phyloP scores from a whole-genome alignment of 2,113 vertebrate genomes.

The Alethe castanea region DNA sequence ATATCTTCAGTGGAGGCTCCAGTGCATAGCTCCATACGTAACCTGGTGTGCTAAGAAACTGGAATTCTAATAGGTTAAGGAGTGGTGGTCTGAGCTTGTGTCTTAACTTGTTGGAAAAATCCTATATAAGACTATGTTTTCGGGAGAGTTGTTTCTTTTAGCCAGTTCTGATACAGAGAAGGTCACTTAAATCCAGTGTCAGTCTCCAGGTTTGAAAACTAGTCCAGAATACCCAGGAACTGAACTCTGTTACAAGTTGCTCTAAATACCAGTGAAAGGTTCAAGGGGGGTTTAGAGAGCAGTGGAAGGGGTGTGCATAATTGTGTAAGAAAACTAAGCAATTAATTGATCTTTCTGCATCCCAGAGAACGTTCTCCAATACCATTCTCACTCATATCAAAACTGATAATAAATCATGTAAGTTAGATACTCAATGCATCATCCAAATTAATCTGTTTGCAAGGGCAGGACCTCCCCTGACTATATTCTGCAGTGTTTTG shows the following conservation, averaged over 20 bases:
- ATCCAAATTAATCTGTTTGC: not conserved
- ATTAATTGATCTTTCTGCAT: not conserved
- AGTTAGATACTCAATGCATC: not conserved
- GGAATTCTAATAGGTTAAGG: too few species aligned
- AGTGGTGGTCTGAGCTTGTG: too few species aligned
- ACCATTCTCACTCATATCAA: not conserved
- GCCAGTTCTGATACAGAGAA: not conserved
- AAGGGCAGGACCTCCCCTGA: not conserved
- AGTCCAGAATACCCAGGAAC: not conserved
- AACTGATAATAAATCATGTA: not conserved
- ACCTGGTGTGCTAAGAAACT: too few species aligned
- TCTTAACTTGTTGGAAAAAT: too few species aligned
- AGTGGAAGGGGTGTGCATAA: not conserved
- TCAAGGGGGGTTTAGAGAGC: not conserved
- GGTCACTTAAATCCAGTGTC: constrained; percentile 22
- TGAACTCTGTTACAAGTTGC: not conserved
- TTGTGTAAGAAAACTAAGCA: not conserved
- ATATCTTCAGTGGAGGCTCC: too few species aligned
- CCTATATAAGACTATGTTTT: too few species aligned
- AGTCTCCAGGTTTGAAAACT: not conserved
- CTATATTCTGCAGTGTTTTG: not conserved
- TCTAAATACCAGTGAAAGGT: not conserved
- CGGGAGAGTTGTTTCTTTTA: too few species aligned
- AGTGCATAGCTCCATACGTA: too few species aligned
- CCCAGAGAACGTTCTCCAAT: not conserved